These are phyloP conservation scores for Parnassius mnemosyne DNA, from an alignment of 2,888 invertebrate species.

Conservation along the genomic window DNA sequence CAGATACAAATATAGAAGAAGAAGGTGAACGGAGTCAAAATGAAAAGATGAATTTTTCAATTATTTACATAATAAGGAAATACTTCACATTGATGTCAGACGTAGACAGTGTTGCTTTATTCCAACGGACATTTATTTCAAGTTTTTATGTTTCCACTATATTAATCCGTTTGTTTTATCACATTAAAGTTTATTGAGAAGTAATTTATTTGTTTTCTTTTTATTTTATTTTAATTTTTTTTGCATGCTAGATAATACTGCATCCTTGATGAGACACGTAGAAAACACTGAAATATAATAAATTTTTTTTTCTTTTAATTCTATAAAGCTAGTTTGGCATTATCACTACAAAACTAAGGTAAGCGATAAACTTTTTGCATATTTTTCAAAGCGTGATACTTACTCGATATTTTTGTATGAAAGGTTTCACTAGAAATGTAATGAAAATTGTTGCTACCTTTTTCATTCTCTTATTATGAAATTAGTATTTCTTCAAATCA, in stretches of 20 bases:
- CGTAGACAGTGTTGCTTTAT: constrained; percentile 60
- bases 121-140: constrained; percentile 50
- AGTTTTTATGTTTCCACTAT: constrained; percentile 58
- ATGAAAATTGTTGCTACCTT: no score
- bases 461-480: no score
- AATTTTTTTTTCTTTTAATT: constrained; percentile 30
- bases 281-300: constrained; percentile 32
- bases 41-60: constrained; percentile 29
- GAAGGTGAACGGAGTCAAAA: constrained; percentile 42
- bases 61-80: constrained; percentile 31
- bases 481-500: no score
- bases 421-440: no score
- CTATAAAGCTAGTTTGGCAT: constrained; percentile 33
- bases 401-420: constrained; percentile 16
- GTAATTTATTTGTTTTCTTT: constrained; percentile 59
- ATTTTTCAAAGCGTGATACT: constrained; percentile 19
- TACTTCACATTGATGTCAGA: constrained; percentile 45
- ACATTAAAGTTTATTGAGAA: constrained; percentile 71
- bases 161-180: constrained; percentile 59
- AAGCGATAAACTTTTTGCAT: constrained; percentile 32
- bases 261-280: constrained; percentile 29
- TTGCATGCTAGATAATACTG: constrained; percentile 64
- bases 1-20: constrained; percentile 75
- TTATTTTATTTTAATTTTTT: constrained; percentile 47
- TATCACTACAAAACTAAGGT: constrained; percentile 31